Conservation (phyloP, 92 coral and sea anemone genomes). For the Paragorgia papillata region DNA sequence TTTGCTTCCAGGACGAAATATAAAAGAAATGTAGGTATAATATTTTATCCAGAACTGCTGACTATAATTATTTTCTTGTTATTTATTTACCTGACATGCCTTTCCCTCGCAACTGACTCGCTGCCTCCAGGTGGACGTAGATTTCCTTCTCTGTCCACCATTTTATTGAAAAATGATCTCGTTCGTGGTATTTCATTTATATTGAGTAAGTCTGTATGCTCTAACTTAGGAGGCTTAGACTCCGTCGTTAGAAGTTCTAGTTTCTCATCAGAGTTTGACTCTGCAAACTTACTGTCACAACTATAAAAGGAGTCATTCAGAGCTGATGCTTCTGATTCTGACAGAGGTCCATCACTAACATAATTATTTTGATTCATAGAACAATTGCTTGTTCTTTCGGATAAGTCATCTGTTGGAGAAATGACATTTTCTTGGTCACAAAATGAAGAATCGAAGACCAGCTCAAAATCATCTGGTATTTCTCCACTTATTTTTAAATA, state of each 20-base stretch:
- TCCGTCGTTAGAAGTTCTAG: neutral
- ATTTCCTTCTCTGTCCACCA: conserved; percentile 30
- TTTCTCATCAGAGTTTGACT: conserved; percentile 22
- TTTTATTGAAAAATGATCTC: conserved; percentile 27
- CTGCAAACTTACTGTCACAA: conserved; percentile 35
- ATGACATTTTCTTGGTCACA: too few relatives aligned
- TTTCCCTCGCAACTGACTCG: neutral
- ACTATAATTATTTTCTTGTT: too few relatives aligned
- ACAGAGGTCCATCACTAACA: conserved; percentile 40
- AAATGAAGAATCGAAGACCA: neutral
- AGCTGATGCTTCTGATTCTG: conserved; percentile 35
- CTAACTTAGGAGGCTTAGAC: neutral
- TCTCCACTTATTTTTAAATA: conserved; percentile 31
- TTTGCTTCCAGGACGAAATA: neutral
- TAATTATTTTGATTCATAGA: conserved; percentile 18
- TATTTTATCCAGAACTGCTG: too few relatives aligned
- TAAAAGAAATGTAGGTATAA: too few relatives aligned
- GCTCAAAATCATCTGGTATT: conserved; percentile 3
- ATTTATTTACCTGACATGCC: conserved; percentile 31
- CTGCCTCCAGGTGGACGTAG: neutral
- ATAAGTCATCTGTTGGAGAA: neutral
- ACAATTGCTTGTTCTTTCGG: conserved; percentile 6
- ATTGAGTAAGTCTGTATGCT: neutral
- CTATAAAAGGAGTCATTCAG: conserved; percentile 36
- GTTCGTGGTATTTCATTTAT: conserved; percentile 18